These are phyloP conservation scores for Drosophila funebris DNA, from an alignment of 1,140 invertebrate species.

Conservation along the genomic window DNA sequence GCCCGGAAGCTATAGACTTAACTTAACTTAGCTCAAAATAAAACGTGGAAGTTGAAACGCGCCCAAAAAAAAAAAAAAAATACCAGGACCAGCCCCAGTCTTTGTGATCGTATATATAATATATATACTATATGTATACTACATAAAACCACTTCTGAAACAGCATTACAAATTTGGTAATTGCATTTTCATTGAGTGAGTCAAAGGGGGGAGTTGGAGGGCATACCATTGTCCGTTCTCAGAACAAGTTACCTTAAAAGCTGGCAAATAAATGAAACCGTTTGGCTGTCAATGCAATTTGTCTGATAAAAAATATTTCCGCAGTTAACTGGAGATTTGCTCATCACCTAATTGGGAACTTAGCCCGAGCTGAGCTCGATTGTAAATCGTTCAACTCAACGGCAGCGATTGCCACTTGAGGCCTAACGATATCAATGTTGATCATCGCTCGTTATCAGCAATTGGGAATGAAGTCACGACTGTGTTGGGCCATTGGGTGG, in stretches of 20 bases:
- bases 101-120: constrained; percentile 13
- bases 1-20: constrained; percentile 51
- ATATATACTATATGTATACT: constrained; percentile 1
- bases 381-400: constrained; percentile 53
- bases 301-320: constrained; percentile 20
- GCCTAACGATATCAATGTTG: constrained; percentile 34
- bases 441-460: constrained; percentile 29
- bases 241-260: constrained; percentile 64
- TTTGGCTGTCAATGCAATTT: neutral
- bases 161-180: constrained; percentile 57
- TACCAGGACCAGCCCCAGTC: constrained; percentile 40
- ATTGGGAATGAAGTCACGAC: constrained; percentile 38
- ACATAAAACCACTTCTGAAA: constrained; percentile 6
- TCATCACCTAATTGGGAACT: constrained; percentile 68
- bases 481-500: constrained; percentile 12
- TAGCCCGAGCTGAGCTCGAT: constrained; percentile 4
- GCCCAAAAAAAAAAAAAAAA: too few relatives aligned
- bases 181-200: constrained; percentile 19
- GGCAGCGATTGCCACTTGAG: constrained; percentile 67
- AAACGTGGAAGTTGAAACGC: constrained; percentile 58
- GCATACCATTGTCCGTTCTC: neutral
- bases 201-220: neutral
- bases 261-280: constrained; percentile 4
- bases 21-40: too few relatives aligned
- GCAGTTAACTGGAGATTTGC: constrained; percentile 35